These are phyloP conservation scores for Trialeurodes vaporariorum DNA, from an alignment of 1,140 invertebrate genomes.

Conservation along the genomic window DNA sequence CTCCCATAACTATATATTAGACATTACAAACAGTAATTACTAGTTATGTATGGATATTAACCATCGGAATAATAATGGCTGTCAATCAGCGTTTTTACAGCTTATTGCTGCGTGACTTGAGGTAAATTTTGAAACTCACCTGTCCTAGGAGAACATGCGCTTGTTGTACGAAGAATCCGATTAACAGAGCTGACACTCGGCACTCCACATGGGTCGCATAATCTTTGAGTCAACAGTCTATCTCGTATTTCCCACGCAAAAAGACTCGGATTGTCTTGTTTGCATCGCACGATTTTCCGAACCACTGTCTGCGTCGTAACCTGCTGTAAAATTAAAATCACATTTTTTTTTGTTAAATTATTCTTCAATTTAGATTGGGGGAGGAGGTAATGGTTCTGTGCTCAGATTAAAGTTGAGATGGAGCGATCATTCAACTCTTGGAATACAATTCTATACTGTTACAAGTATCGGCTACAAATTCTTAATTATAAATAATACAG, in stretches of 20 bases:
- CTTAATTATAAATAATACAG: too few relatives aligned
- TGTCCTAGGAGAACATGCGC: conserved; percentile 34
- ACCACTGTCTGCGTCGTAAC: conserved; percentile 85
- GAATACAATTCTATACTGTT: too few relatives aligned
- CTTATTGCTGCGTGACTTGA: not conserved
- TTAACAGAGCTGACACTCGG: conserved; percentile 92
- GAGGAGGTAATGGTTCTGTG: too few relatives aligned
- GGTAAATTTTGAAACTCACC: conserved; percentile 38
- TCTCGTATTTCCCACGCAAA: conserved; percentile 90
- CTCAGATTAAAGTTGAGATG: too few relatives aligned
- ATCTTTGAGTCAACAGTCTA: conserved; percentile 64
- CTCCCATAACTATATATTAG: too few relatives aligned
- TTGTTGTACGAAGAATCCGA: conserved; percentile 63
- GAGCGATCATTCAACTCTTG: too few relatives aligned
- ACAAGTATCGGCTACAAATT: too few relatives aligned
- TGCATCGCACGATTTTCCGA: conserved; percentile 78
- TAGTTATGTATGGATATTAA: too few relatives aligned
- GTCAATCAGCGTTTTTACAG: conserved; percentile 3
- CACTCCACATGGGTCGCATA: conserved; percentile 74
- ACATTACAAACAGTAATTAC: too few relatives aligned
- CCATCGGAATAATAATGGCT: not conserved
- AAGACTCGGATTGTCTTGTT: conserved; percentile 84
- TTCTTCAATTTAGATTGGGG: too few relatives aligned
- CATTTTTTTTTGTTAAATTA: too few relatives aligned
- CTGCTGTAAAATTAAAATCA: conserved; percentile 78